Evolutionary conservation across 2,797 vertebrate genomes (phyloP), one percentile per base, ranked within the genome.

Genomic region (Centroberyx gerrardi): DNA sequence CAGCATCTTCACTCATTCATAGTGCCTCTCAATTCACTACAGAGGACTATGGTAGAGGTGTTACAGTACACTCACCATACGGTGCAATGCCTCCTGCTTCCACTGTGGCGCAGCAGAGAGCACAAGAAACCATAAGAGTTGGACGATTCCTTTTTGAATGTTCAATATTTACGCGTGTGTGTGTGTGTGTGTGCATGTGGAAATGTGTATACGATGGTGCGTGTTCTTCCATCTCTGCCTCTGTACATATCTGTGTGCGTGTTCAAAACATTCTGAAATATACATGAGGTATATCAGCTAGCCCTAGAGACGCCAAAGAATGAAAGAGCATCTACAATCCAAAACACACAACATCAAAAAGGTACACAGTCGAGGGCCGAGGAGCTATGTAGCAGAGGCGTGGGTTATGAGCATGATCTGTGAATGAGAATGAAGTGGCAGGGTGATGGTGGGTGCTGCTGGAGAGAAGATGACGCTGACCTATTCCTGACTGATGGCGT

Each of bases 401-500:
- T 55, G 71, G 28, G 68, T 22, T 70, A 80, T 49, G 73, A 78
- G 78, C 51, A 80, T 36, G 52, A 84, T 71, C 55, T 79, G 65
- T 85, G 91, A 91, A 90, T 91, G 87, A 82, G 61, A 90, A 91
- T 65, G 48, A 83, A 80, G 77, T 58, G 74, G 66, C 67, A 64
- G 51, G 53, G 60, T 60, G 76, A 76, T 68, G 80, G 82, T 74
- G 62, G 66, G 63, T 68, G 66, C 60, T 65, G 68, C 64, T 49
- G 60, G 42, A 67, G 69, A 83, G 52, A 61, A 68, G 66, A 73
- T 54, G 76, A 73, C 56, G 92, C 97, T 96, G 82, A 98, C 97
- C 93, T 85, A 98, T 93, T 80, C 97, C 94, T 4, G 95, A 96
- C 83, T 96, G 96, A 12, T 97, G 95, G 14, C 94, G 96, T 83